Evolutionary conservation across 2,113 vertebrate genomes (phyloP).

Genomic region (Cyprinodon tularosa): DNA sequence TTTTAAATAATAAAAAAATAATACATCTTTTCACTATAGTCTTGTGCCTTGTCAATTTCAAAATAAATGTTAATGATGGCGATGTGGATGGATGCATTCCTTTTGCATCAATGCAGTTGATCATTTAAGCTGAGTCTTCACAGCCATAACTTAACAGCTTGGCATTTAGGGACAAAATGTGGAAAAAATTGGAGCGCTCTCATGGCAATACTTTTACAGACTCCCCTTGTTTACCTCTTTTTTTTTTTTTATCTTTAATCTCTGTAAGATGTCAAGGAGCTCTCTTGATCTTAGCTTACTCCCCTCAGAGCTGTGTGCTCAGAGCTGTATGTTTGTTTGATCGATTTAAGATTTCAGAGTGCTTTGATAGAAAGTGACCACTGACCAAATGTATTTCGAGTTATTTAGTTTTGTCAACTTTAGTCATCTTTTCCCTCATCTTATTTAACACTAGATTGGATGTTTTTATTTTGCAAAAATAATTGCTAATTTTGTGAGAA

Average conservation of each 20-base stretch:
- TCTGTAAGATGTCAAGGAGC: conserved; percentile 22
- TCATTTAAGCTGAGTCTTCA: too few species aligned
- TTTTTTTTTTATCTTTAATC: conserved; percentile 39
- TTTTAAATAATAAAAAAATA: too few species aligned
- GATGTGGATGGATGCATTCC: too few species aligned
- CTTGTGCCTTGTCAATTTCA: too few species aligned
- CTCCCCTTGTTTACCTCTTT: conserved; percentile 36
- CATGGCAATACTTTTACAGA: conserved; percentile 8
- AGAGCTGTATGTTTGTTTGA: conserved; percentile 15
- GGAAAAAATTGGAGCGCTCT: too few species aligned
- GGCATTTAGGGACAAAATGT: too few species aligned
- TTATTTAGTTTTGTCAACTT: conserved; percentile 1
- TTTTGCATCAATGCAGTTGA: too few species aligned
- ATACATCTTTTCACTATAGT: too few species aligned
- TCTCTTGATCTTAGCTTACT: conserved; percentile 35
- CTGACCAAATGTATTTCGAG: conserved; percentile 8
- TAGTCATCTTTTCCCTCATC: not conserved
- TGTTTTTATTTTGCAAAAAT: not conserved
- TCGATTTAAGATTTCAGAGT: conserved; percentile 11
- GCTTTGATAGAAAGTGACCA: conserved; percentile 34
- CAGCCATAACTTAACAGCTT: too few species aligned
- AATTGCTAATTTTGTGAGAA: not conserved
- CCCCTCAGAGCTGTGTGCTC: conserved; percentile 29
- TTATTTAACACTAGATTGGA: not conserved
- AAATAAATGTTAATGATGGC: too few species aligned